Evolutionary conservation across 37 sponge, comb jelly and placozoan species (phyloP).

Genomic region (Cliona cf. orientalis): DNA sequence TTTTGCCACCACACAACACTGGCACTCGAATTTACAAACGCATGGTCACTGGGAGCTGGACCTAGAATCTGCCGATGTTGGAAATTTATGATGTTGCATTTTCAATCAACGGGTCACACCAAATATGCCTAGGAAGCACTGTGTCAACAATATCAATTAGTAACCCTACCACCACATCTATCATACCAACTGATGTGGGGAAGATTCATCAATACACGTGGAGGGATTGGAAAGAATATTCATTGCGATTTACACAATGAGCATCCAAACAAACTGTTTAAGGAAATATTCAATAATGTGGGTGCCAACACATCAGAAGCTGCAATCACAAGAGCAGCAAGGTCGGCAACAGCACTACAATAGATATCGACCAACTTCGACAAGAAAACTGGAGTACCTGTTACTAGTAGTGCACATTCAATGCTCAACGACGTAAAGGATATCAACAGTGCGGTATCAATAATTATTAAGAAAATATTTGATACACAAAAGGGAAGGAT

Average conservation of each 20-base stretch:
- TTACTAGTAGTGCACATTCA: no score
- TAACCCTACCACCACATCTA: neutral
- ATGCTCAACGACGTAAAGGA: no score
- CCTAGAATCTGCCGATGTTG: conserved; percentile 18
- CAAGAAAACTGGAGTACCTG: no score
- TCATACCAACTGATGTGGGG: conserved; percentile 13
- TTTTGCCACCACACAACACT: no score
- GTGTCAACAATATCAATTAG: neutral
- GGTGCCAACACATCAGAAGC: neutral
- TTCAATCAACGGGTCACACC: neutral
- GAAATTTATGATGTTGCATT: conserved; percentile 19
- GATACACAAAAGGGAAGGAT: no score
- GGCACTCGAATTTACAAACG: neutral
- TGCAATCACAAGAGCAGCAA: conserved; percentile 15
- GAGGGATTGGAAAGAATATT: conserved; percentile 13
- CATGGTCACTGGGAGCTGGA: conserved; percentile 31
- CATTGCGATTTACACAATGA: conserved; percentile 5
- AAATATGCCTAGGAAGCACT: conserved; percentile 34
- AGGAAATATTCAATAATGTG: neutral
- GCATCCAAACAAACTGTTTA: neutral
- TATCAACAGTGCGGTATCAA: no score
- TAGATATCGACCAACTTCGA: no score
- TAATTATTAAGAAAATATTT: no score
- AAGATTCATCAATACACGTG: conserved; percentile 9
- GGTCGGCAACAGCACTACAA: conserved; percentile 13